These are phyloP conservation scores for Dryobota labecula DNA, from an alignment of 2,888 invertebrate species.

Conservation along the genomic window DNA sequence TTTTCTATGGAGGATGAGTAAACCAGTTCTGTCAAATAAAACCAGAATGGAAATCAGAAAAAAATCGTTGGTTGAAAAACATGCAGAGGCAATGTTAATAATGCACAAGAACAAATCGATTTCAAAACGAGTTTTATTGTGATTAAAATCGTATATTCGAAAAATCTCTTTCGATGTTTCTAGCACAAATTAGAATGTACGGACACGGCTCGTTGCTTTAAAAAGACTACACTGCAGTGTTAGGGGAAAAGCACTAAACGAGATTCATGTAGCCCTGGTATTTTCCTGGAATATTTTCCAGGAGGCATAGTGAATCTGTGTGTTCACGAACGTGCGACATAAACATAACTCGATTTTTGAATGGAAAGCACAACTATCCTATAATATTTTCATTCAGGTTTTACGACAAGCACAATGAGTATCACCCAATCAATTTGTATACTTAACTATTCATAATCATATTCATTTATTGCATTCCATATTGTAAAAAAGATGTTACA, in stretches of 20 bases:
- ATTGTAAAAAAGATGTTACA: too few species aligned
- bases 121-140: not conserved
- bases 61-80: not conserved
- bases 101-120: not conserved
- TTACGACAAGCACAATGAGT: not conserved
- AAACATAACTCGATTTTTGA: not conserved
- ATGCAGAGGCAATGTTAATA: not conserved
- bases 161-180: not conserved
- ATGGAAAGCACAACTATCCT: not conserved
- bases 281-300: constrained; percentile 3
- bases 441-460: too few species aligned
- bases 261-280: not conserved
- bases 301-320: not conserved
- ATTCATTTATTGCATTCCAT: too few species aligned
- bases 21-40: not conserved
- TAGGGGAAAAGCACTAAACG: not conserved
- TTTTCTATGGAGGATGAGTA: too few species aligned
- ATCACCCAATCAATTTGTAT: too few species aligned
- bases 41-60: not conserved
- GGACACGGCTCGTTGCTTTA: constrained; percentile 14
- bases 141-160: constrained; percentile 8
- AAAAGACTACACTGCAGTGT: constrained; percentile 25
- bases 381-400: not conserved
- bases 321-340: not conserved
- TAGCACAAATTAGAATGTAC: constrained; percentile 1